Conservation (phyloP, 2,888 invertebrate species). For the Alcis repandata region DNA sequence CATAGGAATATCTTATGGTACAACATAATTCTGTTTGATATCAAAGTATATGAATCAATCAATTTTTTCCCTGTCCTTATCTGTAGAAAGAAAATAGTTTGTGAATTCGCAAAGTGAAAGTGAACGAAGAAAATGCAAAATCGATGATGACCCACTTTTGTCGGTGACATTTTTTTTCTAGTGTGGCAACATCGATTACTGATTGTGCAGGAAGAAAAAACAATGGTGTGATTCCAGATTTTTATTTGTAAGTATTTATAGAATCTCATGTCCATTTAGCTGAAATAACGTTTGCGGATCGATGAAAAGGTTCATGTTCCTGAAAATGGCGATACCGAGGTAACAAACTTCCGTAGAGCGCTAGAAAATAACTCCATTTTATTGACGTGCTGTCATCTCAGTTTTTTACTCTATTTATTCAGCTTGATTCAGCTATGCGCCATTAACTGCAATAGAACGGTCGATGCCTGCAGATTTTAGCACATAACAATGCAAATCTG, state of each 20-base stretch:
- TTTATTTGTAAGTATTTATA: slow-evolving; percentile 87
- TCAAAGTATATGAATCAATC: background rate
- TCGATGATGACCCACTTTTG: slow-evolving; percentile 73
- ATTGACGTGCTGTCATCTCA: slow-evolving; percentile 82
- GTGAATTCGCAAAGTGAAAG: slow-evolving; percentile 49
- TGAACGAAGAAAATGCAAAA: slow-evolving; percentile 52
- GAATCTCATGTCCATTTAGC: slow-evolving; percentile 79
- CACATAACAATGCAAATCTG: slow-evolving; percentile 68
- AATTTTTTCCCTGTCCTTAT: background rate
- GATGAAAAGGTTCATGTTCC: slow-evolving; percentile 64
- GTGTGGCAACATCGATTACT: slow-evolving; percentile 77
- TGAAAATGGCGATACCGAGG: slow-evolving; percentile 67
- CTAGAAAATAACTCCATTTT: slow-evolving; percentile 63
- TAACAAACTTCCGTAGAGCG: slow-evolving; percentile 61
- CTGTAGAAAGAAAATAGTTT: no score
- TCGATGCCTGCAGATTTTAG: slow-evolving; percentile 72
- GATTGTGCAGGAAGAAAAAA: slow-evolving; percentile 86
- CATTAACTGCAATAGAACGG: slow-evolving; percentile 82
- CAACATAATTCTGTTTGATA: background rate
- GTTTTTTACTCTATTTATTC: slow-evolving; percentile 83
- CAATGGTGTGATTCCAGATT: slow-evolving; percentile 87
- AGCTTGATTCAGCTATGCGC: slow-evolving; percentile 83
- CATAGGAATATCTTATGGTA: background rate
- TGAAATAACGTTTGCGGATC: slow-evolving; percentile 70
- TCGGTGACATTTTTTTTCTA: slow-evolving; percentile 61